Base-by-base conservation (phyloP, 1,140 invertebrate genomes). In the Drosophila lowei region DNA sequence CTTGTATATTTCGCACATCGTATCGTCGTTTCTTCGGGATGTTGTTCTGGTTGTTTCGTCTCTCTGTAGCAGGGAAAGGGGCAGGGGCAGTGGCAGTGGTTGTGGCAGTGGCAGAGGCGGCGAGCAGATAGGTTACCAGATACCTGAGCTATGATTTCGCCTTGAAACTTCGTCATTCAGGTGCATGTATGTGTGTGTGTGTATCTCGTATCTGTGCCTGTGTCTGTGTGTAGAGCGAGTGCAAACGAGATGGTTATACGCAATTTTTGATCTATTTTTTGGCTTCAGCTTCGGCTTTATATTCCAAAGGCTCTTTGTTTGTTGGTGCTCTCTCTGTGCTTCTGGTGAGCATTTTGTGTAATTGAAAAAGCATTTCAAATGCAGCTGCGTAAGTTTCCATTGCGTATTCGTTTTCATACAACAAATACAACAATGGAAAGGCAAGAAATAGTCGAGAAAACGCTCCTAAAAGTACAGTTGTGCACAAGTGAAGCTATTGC, bases 301-400 rank as follows among this genome's bases (percentile, higher is more conserved):
- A 38, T 43, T 43, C 28, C 11, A n/a, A 64, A 61, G 38, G 42
- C 23, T 41, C 11, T 41, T 48, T 63, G 28, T 25, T 25, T 38
- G 44, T 64, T 59, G 46, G 53, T 56, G 50, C 62, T 53, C 34
- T 13, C 34, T 38, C 9, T 23, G 9, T 13, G 9, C 47, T 28
- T 61, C 34, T 63, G 58, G 47, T 56, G 34, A 9, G 61, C 21
- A 56, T 74, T 49, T 81, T 57, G 50, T 85, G 81, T 86, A 88
- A 88, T 83, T 88, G 72, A 85, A 85, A 81, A 81, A 62, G 70
- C 77, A 86, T 81, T 86, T 83, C 21, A 83, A 78, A 78, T 86
- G 81, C 81, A 86, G 83, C 81, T 88, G 81, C 81, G 81, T 74
- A 86, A 58, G 72, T 75, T 70, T 74, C 34, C 71, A 58, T 68